Evolutionary conservation across 2,888 invertebrate species (phyloP).

Genomic region (Taenaris catops): DNA sequence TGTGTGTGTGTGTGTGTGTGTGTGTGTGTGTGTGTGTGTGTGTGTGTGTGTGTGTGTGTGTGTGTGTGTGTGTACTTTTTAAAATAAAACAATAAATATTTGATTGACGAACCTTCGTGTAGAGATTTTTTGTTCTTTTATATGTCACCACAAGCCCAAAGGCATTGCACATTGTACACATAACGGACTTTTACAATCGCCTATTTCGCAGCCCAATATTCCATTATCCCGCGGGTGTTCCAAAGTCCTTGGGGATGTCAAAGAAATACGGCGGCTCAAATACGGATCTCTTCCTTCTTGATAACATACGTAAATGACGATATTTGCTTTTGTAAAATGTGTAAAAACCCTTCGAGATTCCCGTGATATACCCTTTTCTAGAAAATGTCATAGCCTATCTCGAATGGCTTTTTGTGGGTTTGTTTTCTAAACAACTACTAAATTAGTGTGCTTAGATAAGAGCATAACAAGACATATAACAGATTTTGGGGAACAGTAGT

Average conservation of each 20-base stretch:
- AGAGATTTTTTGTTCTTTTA: no score
- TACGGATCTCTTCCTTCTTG: conserved; percentile 32
- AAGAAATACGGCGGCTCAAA: conserved; percentile 43
- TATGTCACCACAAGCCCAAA: no score
- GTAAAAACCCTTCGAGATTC: conserved; percentile 7
- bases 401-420: conserved; percentile 1
- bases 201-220: conserved; percentile 50
- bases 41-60: no score
- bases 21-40: no score
- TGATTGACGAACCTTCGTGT: no score
- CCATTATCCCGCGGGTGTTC: conserved; percentile 48
- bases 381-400: conserved; percentile 1
- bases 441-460: no score
- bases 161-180: neutral
- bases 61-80: no score
- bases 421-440: no score
- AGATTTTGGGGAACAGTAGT: no score
- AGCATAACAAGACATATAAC: no score
- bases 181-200: neutral
- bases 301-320: conserved; percentile 37
- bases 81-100: no score
- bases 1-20: no score
- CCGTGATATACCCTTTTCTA: conserved; percentile 1
- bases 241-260: conserved; percentile 48
- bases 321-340: conserved; percentile 18